These are phyloP conservation scores for Garrulus glandarius DNA, from an alignment of 2,797 vertebrate species.

Conservation along the genomic window DNA sequence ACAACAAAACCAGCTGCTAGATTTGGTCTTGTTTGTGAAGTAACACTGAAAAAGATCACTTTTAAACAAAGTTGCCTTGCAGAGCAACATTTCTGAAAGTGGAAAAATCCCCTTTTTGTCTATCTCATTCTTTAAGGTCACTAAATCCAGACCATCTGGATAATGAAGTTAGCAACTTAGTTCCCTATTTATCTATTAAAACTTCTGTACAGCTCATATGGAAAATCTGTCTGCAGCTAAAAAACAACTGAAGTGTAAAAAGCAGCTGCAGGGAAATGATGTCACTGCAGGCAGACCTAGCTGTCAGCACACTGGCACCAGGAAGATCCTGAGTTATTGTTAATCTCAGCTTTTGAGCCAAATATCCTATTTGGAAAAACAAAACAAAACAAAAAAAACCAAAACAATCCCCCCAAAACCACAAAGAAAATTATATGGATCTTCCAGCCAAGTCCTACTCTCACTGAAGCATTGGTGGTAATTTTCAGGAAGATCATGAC, in stretches of 20 bases:
- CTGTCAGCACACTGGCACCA: neutral
- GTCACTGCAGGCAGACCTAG: neutral
- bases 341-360: neutral
- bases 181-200: conserved; percentile 39
- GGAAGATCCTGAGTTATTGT: conserved; percentile 14
- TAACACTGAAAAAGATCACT: neutral
- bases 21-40: neutral
- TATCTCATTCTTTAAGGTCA: conserved; percentile 10
- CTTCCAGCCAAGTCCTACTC: neutral
- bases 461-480: neutral
- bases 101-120: conserved; percentile 3
- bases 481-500: neutral
- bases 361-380: neutral
- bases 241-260: conserved; percentile 50
- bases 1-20: neutral
- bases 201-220: conserved; percentile 14
- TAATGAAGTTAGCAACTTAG: conserved; percentile 12
- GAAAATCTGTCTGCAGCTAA: conserved; percentile 39
- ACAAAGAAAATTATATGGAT: neutral
- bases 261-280: conserved; percentile 48
- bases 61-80: neutral
- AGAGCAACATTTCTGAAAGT: neutral
- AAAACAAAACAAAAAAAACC: no score
- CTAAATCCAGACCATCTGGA: conserved; percentile 23
- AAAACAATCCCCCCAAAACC: neutral